Evolutionary conservation across 2,888 invertebrate species (phyloP).

Genomic region (Geotrupes spiniger): DNA sequence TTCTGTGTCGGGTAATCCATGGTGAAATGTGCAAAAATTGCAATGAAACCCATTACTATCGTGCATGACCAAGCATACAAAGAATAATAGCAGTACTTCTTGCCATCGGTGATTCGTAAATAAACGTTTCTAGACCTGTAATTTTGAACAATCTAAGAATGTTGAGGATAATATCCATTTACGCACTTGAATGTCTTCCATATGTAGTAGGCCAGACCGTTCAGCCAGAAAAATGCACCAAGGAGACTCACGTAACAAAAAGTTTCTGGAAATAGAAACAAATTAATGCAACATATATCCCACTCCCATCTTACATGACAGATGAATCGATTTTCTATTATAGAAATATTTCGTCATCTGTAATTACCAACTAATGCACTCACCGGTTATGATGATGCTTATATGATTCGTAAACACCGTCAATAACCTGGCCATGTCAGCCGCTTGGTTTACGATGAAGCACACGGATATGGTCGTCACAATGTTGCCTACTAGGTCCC

Average conservation of each 20-base stretch:
- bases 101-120: conserved; percentile 77
- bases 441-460: conserved; percentile 72
- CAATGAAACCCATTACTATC: conserved; percentile 66
- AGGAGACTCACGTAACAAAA: conserved; percentile 72
- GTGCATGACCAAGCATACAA: conserved; percentile 78
- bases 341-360: not conserved
- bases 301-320: too few species aligned
- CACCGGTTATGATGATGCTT: conserved; percentile 77
- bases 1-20: conserved; percentile 64
- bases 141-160: conserved; percentile 25
- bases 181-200: conserved; percentile 81
- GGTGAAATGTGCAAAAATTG: conserved; percentile 78
- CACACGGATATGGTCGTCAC: conserved; percentile 79
- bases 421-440: conserved; percentile 74
- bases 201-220: conserved; percentile 81
- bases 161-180: not conserved
- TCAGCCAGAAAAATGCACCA: conserved; percentile 84
- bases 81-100: conserved; percentile 85
- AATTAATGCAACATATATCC: not conserved
- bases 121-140: conserved; percentile 79
- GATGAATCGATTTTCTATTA: conserved; percentile 4
- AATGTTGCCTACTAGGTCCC: conserved; percentile 82
- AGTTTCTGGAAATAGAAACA: conserved; percentile 66
- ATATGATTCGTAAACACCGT: conserved; percentile 78
- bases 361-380: conserved; percentile 27